Conservation (phyloP, 35 echinoderm and acorn worm species). For the Strongylocentrotus purpuratus region DNA sequence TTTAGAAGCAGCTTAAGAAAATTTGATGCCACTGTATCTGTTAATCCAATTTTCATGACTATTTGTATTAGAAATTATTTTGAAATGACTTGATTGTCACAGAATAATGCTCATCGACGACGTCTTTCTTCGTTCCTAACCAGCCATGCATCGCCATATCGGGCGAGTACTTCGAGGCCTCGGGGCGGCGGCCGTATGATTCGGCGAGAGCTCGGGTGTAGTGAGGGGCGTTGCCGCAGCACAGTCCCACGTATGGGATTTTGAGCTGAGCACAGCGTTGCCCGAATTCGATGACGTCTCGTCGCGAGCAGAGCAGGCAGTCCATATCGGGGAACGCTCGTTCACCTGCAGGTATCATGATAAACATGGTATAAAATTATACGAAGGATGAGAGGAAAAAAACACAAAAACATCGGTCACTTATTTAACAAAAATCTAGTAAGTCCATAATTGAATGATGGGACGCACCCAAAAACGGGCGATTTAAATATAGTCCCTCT, state of each 20-base stretch:
- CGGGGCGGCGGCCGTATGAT: constrained; percentile 72
- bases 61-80: background rate
- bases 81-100: background rate
- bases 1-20: too few species aligned
- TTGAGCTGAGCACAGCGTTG: constrained; percentile 73
- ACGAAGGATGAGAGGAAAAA: too few species aligned
- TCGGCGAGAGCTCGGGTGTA: constrained; percentile 85
- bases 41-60: background rate
- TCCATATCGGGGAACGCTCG: constrained; percentile 75
- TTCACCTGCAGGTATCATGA: constrained; percentile 46
- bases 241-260: constrained; percentile 85
- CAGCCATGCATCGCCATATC: constrained; percentile 74
- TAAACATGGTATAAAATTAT: background rate
- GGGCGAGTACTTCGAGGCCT: constrained; percentile 64
- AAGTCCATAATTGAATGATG: too few species aligned
- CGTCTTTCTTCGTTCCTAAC: constrained; percentile 55
- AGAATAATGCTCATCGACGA: constrained; percentile 4
- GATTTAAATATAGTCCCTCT: too few species aligned
- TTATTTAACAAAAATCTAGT: too few species aligned
- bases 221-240: constrained; percentile 88
- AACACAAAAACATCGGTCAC: too few species aligned
- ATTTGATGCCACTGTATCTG: too few species aligned
- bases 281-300: constrained; percentile 72
- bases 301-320: constrained; percentile 46
- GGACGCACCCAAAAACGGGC: too few species aligned